Conservation (phyloP, 2,797 vertebrate genomes). For the Danio aesculapii region DNA sequence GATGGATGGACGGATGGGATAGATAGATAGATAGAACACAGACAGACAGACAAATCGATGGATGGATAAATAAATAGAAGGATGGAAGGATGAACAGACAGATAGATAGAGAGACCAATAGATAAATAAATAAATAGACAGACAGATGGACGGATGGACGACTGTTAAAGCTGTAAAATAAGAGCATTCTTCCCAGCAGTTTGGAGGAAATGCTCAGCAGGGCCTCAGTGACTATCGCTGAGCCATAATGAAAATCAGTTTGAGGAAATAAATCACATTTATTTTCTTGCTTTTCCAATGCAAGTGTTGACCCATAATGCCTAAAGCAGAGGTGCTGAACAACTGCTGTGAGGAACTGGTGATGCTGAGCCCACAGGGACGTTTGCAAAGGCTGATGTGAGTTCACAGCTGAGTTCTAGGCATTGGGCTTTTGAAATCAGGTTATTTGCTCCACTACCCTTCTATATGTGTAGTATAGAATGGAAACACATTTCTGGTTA, state of each 20-base stretch:
- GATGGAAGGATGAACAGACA: too few species aligned
- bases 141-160: not conserved
- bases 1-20: too few species aligned
- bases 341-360: conserved; percentile 48
- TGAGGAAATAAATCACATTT: conserved; percentile 53
- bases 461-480: not conserved
- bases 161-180: conserved; percentile 21
- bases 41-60: too few species aligned
- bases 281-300: conserved; percentile 43
- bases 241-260: conserved; percentile 42
- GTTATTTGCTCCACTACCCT: conserved; percentile 17
- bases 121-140: not conserved
- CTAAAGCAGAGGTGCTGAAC: conserved; percentile 50
- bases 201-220: conserved; percentile 17
- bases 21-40: too few species aligned
- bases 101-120: not conserved
- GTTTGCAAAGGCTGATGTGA: conserved; percentile 31
- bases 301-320: conserved; percentile 53
- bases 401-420: conserved; percentile 50
- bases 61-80: too few species aligned
- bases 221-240: conserved; percentile 22
- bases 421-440: conserved; percentile 35
- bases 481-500: not conserved
- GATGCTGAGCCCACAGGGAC: conserved; percentile 39
- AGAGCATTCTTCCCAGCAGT: not conserved